These are phyloP conservation scores for Sylvilagus bachmani DNA, from an alignment of 2,113 vertebrate species.

Conservation along the genomic window DNA sequence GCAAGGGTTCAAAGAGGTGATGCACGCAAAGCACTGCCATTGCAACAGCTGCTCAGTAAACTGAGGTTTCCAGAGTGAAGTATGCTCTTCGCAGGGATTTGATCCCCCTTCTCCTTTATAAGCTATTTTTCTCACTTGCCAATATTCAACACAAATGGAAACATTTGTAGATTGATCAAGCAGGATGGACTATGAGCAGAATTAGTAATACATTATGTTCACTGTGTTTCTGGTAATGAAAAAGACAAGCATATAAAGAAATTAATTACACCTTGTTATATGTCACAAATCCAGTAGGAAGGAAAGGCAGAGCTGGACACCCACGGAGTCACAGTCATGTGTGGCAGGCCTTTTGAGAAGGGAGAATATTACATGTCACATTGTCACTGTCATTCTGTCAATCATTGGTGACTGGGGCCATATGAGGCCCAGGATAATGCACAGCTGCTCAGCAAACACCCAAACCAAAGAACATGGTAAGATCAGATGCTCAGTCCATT, in stretches of 20 bases:
- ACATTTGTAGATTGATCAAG: slow-evolving; percentile 77
- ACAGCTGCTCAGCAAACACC: slow-evolving; percentile 82
- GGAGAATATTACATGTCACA: slow-evolving; percentile 78
- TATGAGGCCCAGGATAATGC: slow-evolving; percentile 81
- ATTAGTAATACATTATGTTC: slow-evolving; percentile 79
- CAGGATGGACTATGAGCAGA: slow-evolving; percentile 62
- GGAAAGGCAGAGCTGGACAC: slow-evolving; percentile 82
- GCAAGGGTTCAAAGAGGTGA: not conserved
- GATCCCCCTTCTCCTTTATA: slow-evolving; percentile 31
- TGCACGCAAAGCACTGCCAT: rapidly evolving
- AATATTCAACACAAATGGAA: slow-evolving; percentile 71
- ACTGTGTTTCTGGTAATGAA: slow-evolving; percentile 79
- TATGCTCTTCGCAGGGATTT: not conserved
- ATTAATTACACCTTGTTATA: slow-evolving; percentile 85
- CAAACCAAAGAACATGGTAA: slow-evolving; percentile 53
- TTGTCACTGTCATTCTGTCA: slow-evolving; percentile 85
- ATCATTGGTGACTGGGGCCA: slow-evolving; percentile 84
- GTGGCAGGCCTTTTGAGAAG: slow-evolving; percentile 80
- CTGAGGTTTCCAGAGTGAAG: not conserved
- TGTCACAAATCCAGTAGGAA: slow-evolving; percentile 80
- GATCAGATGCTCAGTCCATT: slow-evolving; percentile 47
- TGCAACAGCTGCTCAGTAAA: not conserved
- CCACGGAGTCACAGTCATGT: slow-evolving; percentile 81
- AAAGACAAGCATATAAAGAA: slow-evolving; percentile 82
- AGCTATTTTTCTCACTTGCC: slow-evolving; percentile 69